Evolutionary conservation across 2,113 vertebrate genomes (phyloP), one percentile per base, ranked within the genome.

Genomic region (Boulengeromyrus knoepffleri): DNA sequence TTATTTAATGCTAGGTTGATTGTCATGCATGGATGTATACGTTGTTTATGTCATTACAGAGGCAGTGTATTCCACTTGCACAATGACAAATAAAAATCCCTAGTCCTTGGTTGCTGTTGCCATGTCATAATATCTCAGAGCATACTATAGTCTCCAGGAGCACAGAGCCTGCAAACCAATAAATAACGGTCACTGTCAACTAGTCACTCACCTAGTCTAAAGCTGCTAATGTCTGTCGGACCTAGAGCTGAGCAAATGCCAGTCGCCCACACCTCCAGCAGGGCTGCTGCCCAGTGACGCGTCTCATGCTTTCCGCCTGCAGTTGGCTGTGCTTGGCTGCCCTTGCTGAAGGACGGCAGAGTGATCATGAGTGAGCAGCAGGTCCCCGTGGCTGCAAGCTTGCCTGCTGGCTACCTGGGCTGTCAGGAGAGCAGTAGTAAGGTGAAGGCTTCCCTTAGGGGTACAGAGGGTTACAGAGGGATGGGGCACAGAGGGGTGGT

Each of bases 291-390:
- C 5, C 46, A 15, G n/a, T 90, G 56, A 87, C 58, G 31, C 27
- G 1, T 58, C 86, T 36, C 8, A 17, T 39, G 15, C 31, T 77
- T 85, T 88, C 56, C 90, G 84, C 91, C 93, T 85, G 17, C 94
- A 99, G 99, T 99, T 94, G 99, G 99, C 4, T 99, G 97, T 90
- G 97, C 98, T 90, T 99, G 99, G 99, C 97, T 99, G 89, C 98
- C 98, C 1, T 92, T 99, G 90, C 96, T 99, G 94, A 99, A 97
- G 92, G 99, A 99, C 39, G 98, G 98, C 91, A 95, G 99, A 85
- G 97, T 99, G 90, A 95, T 97, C 92, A 97, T 97, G 87, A 98
- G 95, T 9, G 99, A 99, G 87, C 97, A 96, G 90, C 97, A 98
- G 47, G 91, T 97, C 91, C 94, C 97, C 0, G 97, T 99, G 53